Evolutionary conservation across 2,888 invertebrate species (phyloP), one percentile per base, ranked within the genome.

Genomic region (Zygogramma bicolorata): DNA sequence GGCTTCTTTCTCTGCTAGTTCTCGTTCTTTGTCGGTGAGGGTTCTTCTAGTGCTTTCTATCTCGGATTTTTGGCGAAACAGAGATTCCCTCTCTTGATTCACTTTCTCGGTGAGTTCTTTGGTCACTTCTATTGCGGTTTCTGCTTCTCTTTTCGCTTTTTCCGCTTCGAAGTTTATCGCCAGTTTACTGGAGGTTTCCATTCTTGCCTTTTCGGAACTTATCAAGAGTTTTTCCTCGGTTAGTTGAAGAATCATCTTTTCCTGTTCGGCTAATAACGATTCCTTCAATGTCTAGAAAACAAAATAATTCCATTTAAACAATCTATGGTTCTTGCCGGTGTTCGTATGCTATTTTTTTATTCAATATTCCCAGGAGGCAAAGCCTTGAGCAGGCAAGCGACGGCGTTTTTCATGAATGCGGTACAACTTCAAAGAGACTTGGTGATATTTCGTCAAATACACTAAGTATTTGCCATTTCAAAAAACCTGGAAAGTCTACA

Each of bases 201-300:
- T 68, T 42, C 85, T 80, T 6, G 85, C 80, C 80, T 83, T 85
- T 81, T 88, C 86, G 0, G 87, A 82, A 1, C 83, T 80, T 38
- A 88, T 87, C 1, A 88, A 83, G 34, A 89, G 87, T 81, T 90
- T 90, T 10, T 91, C 90, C 85, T 92, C 91, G 0, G 90, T 88
- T 75, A 90, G 87, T 81, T 90, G 90, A 74, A 89, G 87, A 29
- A 90, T 89, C 0, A 89, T 88, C 80, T 89, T 89, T 15, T 90
- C 88, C 82, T 91, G 91, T 81, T 91, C 91, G 15, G 90, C 90
- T 70, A 91, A 85, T 20, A 90, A 86, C 2, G 89, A 85, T 85
- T 90, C 90, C 8, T 90, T 90, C 46, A 91, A 80, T 1, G 89
- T 84, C 83, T 91, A 88, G 74, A 90, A 83, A 73, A 71, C 25